Conservation (phyloP, 2,888 invertebrate species). For the Stramonita haemastoma region DNA sequence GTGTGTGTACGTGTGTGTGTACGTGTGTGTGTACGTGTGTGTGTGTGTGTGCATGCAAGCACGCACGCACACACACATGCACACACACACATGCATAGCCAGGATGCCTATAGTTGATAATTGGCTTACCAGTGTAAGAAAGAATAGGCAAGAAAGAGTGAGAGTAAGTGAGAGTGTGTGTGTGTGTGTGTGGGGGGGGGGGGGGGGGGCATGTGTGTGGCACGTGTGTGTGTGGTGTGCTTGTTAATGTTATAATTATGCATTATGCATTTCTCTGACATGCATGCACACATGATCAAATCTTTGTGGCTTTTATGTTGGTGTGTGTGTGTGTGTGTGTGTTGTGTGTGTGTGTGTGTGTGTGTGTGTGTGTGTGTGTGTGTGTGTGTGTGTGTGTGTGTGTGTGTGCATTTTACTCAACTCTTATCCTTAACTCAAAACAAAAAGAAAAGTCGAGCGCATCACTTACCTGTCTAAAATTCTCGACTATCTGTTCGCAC, state of each 20-base stretch:
- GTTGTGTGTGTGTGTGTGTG: neutral
- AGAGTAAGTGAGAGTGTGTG: neutral
- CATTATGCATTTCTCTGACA: no score
- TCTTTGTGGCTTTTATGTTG: no score
- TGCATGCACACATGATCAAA: no score
- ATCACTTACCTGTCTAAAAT: slow-evolving; percentile 6
- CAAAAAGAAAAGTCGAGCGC: neutral
- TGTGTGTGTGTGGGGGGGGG: neutral
- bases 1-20: no score
- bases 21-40: neutral
- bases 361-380: neutral
- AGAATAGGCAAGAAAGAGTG: no score
- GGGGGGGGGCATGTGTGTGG: neutral
- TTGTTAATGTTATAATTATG: no score
- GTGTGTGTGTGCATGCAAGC: neutral
- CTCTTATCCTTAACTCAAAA: neutral
- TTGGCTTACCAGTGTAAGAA: no score
- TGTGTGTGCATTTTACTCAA: neutral
- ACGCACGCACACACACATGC: no score
- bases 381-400: neutral
- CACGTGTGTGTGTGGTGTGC: no score
- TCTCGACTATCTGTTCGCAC: neutral
- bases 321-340: neutral
- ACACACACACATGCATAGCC: no score
- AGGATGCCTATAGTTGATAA: no score